Base-by-base conservation (phyloP, 2,888 invertebrate species). In the Napeogenes sylphis region DNA sequence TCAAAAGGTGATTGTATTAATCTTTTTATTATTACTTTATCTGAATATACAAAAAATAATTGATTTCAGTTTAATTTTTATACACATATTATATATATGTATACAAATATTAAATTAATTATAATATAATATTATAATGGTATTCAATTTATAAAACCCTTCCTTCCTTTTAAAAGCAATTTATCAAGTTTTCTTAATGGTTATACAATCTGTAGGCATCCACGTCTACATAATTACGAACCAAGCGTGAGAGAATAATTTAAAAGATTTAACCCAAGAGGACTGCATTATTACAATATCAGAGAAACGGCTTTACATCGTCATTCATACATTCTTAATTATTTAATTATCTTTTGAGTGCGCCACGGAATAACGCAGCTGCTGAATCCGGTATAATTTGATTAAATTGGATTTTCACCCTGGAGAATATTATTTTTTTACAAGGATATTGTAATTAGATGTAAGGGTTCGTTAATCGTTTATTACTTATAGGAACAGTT, bases 261-360 rank as follows among this genome's bases (percentile, higher is more conserved):
- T 81, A 86, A 86, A 88, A 86, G 84, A 87, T 84, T 86, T 84
- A 69, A 76, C 87, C 84, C 86, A 84, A 80, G 87, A 87, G 87
- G 82, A 85, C 85, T 88, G 87, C 87, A 87, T 88, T 89, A 88
- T 88, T 85, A 88, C 86, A 85, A 85, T 86, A 87, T 87, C 84
- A 84, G 82, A 81, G 83, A 82, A 87, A 87, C 85, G 83, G 83
- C 83, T 87, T 84, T 85, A 84, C 84, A 81, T 81, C 85, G 81
- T 87, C 84, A 87, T 87, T 89, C 87, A 89, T 88, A 87, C 87
- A 89, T 88, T 87, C 80, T 87, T 89, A 88, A 90, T 89, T 87
- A 89, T 88, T 89, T 88, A 89, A 90, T 90, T 89, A 88, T 86
- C 87, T 86, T 83, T 77, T 75, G 82, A 85, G 84, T 83, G 78